phyloP scores from a whole-genome alignment of 2,113 vertebrate species.

The Nansenia antarctica region DNA sequence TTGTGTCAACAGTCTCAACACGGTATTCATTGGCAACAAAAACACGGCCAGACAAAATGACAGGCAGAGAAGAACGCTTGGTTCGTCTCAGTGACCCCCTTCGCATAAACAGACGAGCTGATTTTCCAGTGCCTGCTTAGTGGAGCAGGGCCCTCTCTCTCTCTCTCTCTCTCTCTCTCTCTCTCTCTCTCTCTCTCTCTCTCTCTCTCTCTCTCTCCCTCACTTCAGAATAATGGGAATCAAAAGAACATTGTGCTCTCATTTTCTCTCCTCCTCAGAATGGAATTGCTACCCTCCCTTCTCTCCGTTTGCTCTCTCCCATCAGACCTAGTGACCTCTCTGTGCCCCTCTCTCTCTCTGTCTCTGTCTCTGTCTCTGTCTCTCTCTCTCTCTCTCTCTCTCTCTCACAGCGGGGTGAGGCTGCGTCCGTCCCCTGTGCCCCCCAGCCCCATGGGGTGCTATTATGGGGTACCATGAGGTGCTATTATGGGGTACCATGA shows the following conservation, averaged over 20 bases:
- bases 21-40: conserved; percentile 41
- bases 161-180: too few species aligned
- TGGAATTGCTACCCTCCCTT: not conserved
- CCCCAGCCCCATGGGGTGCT: not conserved
- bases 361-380: not conserved
- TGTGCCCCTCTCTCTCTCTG: not conserved
- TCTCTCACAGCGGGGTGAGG: not conserved
- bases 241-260: conserved; percentile 26
- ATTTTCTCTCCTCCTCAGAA: conserved; percentile 39
- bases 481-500: not conserved
- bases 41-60: conserved; percentile 17
- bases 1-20: conserved; percentile 41
- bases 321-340: not conserved
- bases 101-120: too few species aligned
- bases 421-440: not conserved
- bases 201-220: conserved; percentile 11
- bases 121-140: conserved; percentile 32
- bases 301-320: conserved; percentile 1
- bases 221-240: conserved; percentile 42
- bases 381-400: conserved; percentile 1
- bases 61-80: too few species aligned
- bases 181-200: not conserved
- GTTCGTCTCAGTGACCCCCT: too few species aligned
- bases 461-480: not conserved
- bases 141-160: conserved; percentile 17